Evolutionary conservation across 1,140 invertebrate genomes (phyloP).

Genomic region (Drosophila nigromelanica): DNA sequence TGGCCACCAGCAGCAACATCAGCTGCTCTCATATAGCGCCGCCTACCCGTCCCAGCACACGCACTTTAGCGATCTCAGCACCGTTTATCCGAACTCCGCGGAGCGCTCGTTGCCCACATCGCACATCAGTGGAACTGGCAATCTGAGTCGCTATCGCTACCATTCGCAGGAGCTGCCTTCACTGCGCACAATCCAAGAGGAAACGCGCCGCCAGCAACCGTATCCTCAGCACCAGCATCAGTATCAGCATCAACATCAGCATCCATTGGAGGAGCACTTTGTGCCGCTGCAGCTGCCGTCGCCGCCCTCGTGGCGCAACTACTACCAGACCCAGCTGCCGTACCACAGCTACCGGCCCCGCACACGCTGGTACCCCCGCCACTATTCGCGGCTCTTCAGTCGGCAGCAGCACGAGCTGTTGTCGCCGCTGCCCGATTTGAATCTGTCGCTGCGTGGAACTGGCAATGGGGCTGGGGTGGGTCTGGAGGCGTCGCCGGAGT

Average conservation of each 20-base stretch:
- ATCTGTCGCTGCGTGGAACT: slow-evolving; percentile 76
- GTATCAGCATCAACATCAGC: slow-evolving; percentile 45
- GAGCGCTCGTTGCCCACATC: slow-evolving; percentile 91
- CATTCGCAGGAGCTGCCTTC: slow-evolving; percentile 91
- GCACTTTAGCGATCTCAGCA: slow-evolving; percentile 93
- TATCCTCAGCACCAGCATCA: slow-evolving; percentile 25
- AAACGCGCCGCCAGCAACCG: slow-evolving; percentile 84
- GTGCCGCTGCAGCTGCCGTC: slow-evolving; percentile 86
- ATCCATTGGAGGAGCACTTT: slow-evolving; percentile 84
- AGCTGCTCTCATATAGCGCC: slow-evolving; percentile 19
- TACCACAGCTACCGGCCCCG: slow-evolving; percentile 84
- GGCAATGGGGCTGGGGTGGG: slow-evolving; percentile 38
- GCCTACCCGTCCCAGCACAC: slow-evolving; percentile 69
- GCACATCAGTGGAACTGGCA: slow-evolving; percentile 85
- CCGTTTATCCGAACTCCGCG: slow-evolving; percentile 91
- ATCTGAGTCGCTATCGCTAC: slow-evolving; percentile 85
- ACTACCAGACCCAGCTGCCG: slow-evolving; percentile 82
- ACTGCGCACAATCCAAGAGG: slow-evolving; percentile 89
- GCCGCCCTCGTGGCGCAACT: slow-evolving; percentile 84
- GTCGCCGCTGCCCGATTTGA: slow-evolving; percentile 85
- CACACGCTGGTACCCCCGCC: slow-evolving; percentile 86
- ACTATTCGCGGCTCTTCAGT: slow-evolving; percentile 86
- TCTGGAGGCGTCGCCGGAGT: slow-evolving; percentile 92
- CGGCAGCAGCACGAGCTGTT: slow-evolving; percentile 87
- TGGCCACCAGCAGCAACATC: slow-evolving; percentile 45